phyloP scores from a whole-genome alignment of 2,888 invertebrate genomes.

The Drosophila basisetae region DNA sequence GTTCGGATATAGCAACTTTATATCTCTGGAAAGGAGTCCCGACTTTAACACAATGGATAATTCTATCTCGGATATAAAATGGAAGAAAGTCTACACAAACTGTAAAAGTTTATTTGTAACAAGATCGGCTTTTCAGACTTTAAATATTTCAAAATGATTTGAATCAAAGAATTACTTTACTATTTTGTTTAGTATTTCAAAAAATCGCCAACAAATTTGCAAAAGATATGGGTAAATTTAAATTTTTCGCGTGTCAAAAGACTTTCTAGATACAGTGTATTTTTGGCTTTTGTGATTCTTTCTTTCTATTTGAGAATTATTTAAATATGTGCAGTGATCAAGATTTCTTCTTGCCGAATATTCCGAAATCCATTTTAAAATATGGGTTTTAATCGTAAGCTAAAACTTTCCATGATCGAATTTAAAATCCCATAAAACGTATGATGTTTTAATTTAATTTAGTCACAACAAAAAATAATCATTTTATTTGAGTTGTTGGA shows the following conservation, averaged over 20 bases:
- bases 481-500: conserved; percentile 4
- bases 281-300: background rate
- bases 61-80: no score
- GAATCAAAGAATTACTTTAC: no score
- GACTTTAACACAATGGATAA: no score
- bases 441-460: background rate
- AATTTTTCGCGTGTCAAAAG: background rate
- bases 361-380: background rate
- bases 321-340: no score
- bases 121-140: background rate
- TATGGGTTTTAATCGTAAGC: background rate
- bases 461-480: background rate
- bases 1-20: no score
- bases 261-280: background rate
- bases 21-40: no score
- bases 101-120: background rate
- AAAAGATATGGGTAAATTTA: background rate
- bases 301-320: background rate
- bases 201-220: no score
- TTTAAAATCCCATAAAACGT: background rate
- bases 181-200: no score
- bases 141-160: background rate
- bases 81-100: background rate
- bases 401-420: background rate
- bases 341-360: background rate